Conservation (phyloP, 2,113 vertebrate species). For the Uropsilus gracilis region DNA sequence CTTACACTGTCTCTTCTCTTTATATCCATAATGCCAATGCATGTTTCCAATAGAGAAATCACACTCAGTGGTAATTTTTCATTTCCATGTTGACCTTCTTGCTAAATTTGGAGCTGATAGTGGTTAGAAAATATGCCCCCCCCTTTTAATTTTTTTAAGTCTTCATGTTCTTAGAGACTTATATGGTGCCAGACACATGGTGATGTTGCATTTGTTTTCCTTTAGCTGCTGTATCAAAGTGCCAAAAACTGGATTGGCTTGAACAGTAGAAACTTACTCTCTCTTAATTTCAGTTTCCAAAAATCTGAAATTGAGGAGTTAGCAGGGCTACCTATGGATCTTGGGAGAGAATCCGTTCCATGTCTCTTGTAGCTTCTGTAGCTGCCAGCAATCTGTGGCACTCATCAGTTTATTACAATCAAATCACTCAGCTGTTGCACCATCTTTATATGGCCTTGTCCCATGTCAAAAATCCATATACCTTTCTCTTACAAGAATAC, state of each 20-base stretch:
- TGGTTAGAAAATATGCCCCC: not conserved
- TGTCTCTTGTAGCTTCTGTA: not conserved
- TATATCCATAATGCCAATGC: not conserved
- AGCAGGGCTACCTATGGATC: not conserved
- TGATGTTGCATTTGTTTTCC: constrained; percentile 14
- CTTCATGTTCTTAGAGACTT: not conserved
- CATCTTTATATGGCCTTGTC: not conserved
- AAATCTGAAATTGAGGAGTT: not conserved
- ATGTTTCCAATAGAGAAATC: not conserved
- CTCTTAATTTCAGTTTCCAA: not conserved
- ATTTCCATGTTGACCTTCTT: not conserved
- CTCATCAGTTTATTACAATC: not conserved
- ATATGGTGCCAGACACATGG: not conserved
- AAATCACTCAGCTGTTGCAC: not conserved
- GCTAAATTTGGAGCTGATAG: not conserved
- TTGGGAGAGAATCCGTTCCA: not conserved
- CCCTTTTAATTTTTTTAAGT: not conserved
- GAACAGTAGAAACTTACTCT: not conserved
- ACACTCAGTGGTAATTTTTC: not conserved
- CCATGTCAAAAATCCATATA: not conserved
- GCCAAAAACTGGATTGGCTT: not conserved
- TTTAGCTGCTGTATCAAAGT: not conserved
- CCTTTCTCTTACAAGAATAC: not conserved
- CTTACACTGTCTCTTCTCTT: not conserved
- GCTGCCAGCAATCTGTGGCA: not conserved